phyloP scores from a whole-genome alignment of 2,797 vertebrate species.

The Atherinosoma microstoma region DNA sequence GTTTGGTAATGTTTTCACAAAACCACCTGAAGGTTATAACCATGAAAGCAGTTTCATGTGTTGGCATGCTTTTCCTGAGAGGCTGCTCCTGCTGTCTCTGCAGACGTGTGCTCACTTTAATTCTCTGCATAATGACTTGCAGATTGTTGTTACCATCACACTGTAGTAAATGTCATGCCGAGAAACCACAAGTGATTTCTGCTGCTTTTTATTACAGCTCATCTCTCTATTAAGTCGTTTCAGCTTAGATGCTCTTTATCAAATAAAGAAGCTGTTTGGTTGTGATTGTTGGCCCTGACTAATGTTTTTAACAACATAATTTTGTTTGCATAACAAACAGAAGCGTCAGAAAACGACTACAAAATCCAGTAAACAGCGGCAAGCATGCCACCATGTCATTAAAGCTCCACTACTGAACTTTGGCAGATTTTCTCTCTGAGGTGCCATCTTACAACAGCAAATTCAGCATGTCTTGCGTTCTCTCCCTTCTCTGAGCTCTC shows the following conservation, averaged over 20 bases:
- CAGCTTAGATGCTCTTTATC: neutral
- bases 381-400: neutral
- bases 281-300: neutral
- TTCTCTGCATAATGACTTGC: constrained; percentile 2
- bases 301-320: neutral
- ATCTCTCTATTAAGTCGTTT: neutral
- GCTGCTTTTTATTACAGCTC: constrained; percentile 12
- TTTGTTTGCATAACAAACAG: neutral
- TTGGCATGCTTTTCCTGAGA: constrained; percentile 22
- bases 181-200: constrained; percentile 3
- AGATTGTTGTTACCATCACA: constrained; percentile 4
- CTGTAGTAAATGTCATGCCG: constrained; percentile 10
- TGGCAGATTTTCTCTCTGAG: too few species aligned
- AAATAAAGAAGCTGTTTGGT: neutral
- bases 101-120: constrained; percentile 4
- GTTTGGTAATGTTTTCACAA: constrained; percentile 1
- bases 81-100: constrained; percentile 3
- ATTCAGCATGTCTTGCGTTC: too few species aligned
- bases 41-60: constrained; percentile 40
- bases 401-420: neutral
- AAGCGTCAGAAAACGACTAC: neutral
- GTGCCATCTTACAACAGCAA: too few species aligned
- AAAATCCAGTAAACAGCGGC: neutral
- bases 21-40: constrained; percentile 29
- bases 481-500: too few species aligned